Conservation (phyloP, 2,888 invertebrate species). For the Eristalis pertinax region DNA sequence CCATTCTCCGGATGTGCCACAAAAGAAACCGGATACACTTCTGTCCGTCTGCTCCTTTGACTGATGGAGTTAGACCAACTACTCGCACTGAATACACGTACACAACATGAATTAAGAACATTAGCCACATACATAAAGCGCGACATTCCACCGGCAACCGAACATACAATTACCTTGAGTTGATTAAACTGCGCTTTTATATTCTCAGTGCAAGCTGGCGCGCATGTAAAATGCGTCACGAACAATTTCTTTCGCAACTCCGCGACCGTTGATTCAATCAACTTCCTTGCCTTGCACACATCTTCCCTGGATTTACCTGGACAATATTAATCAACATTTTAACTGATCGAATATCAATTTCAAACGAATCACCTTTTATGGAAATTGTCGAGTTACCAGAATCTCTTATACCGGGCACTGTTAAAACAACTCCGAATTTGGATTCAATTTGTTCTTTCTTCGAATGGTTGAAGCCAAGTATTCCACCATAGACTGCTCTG, state of each 20-base stretch:
- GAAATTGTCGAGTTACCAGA: slow-evolving; percentile 83
- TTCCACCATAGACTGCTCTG: slow-evolving; percentile 82
- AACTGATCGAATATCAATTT: background rate
- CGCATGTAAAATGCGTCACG: slow-evolving; percentile 92
- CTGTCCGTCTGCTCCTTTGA: too few relatives aligned
- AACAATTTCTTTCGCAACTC: slow-evolving; percentile 87
- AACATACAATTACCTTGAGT: slow-evolving; percentile 84
- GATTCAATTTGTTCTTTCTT: slow-evolving; percentile 87
- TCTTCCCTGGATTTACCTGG: slow-evolving; percentile 82
- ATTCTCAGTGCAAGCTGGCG: slow-evolving; percentile 82
- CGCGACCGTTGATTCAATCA: slow-evolving; percentile 87
- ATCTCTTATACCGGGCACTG: slow-evolving; percentile 87
- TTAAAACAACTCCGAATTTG: slow-evolving; percentile 89
- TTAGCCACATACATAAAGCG: too few relatives aligned
- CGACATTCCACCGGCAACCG: too few relatives aligned
- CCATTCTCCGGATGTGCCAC: too few relatives aligned
- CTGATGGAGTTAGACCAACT: too few relatives aligned
- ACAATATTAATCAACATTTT: too few relatives aligned
- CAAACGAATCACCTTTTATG: slow-evolving; percentile 81
- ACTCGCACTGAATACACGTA: too few relatives aligned
- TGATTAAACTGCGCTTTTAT: slow-evolving; percentile 75
- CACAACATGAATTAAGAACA: too few relatives aligned
- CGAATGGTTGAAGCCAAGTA: slow-evolving; percentile 91
- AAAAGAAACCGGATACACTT: too few relatives aligned
- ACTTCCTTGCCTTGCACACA: slow-evolving; percentile 87